phyloP scores from a whole-genome alignment of 2,888 invertebrate genomes.

The Horisme vitalbata region DNA sequence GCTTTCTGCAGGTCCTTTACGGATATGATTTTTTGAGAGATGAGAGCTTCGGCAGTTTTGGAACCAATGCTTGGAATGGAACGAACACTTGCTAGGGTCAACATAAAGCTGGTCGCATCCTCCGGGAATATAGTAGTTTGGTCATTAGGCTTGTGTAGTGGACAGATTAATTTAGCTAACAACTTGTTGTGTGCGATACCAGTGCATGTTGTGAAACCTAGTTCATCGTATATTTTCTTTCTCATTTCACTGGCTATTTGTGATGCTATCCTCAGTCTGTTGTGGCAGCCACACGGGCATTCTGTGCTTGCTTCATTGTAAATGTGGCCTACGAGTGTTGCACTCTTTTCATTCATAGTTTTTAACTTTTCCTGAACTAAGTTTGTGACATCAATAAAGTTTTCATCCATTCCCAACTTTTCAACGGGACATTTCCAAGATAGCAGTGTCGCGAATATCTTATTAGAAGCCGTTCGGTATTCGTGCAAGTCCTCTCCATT shows the following conservation, averaged over 20 bases:
- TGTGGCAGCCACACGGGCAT: conserved; percentile 90
- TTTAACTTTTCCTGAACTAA: conserved; percentile 82
- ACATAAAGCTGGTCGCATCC: conserved; percentile 85
- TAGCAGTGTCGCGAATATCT: conserved; percentile 87
- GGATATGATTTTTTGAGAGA: conserved; percentile 85
- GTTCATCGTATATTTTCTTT: conserved; percentile 84
- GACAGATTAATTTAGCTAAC: conserved; percentile 89
- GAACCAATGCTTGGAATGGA: conserved; percentile 90
- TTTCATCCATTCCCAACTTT: conserved; percentile 93
- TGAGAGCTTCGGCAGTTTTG: conserved; percentile 85
- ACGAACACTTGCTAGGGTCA: conserved; percentile 83
- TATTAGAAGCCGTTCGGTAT: conserved; percentile 90
- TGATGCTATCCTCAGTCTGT: conserved; percentile 86
- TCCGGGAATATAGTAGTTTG: conserved; percentile 91
- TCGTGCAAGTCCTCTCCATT: conserved; percentile 92
- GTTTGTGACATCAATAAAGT: conserved; percentile 90
- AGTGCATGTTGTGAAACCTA: conserved; percentile 91
- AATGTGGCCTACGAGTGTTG: conserved; percentile 81
- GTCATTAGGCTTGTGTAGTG: conserved; percentile 90
- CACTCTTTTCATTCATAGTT: conserved; percentile 49
- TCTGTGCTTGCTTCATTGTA: conserved; percentile 79
- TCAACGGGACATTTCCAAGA: conserved; percentile 89
- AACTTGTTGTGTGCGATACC: conserved; percentile 93
- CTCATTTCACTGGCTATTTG: conserved; percentile 90
- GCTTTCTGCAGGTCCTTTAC: conserved; percentile 87